Conservation (phyloP, 2,888 invertebrate genomes). For the Eupithecia exiguata region DNA sequence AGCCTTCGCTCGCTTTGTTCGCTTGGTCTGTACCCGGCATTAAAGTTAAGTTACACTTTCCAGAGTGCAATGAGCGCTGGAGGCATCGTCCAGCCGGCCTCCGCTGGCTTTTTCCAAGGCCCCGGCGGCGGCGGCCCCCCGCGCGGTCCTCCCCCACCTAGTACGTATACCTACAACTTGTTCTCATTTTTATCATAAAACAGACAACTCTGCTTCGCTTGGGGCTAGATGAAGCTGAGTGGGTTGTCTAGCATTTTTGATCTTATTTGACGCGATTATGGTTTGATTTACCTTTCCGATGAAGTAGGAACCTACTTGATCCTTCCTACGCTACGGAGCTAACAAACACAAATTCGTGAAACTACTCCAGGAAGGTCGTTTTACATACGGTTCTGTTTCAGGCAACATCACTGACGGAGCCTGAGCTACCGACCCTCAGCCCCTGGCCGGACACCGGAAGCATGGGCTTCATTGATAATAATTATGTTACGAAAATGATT, state of each 20-base stretch:
- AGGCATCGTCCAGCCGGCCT: not conserved
- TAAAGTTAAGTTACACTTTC: not conserved
- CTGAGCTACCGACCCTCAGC: not conserved
- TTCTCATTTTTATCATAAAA: not conserved
- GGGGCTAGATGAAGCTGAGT: too few species aligned
- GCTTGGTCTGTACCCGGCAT: too few species aligned
- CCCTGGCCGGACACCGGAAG: not conserved
- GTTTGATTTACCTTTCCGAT: too few species aligned
- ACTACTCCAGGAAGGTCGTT: not conserved
- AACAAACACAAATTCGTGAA: not conserved
- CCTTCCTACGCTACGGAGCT: too few species aligned
- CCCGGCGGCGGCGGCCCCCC: conserved; percentile 2
- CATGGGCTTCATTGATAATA: not conserved
- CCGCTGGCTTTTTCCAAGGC: not conserved
- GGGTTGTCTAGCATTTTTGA: too few species aligned
- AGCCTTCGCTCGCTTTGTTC: too few species aligned
- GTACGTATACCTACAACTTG: not conserved
- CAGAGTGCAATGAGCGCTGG: conserved; percentile 11
- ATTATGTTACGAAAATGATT: not conserved
- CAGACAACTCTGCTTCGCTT: too few species aligned
- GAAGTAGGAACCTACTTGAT: too few species aligned
- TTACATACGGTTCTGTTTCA: not conserved
- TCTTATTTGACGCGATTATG: too few species aligned
- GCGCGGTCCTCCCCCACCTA: not conserved
- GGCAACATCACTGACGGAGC: conserved; percentile 4